A percentile compares a stretch with the other conserved stretches of the same genome.
Evolutionary conservation across 2,797 vertebrate genomes (phyloP).

Genomic region (Moxostoma hubbsi): DNA sequence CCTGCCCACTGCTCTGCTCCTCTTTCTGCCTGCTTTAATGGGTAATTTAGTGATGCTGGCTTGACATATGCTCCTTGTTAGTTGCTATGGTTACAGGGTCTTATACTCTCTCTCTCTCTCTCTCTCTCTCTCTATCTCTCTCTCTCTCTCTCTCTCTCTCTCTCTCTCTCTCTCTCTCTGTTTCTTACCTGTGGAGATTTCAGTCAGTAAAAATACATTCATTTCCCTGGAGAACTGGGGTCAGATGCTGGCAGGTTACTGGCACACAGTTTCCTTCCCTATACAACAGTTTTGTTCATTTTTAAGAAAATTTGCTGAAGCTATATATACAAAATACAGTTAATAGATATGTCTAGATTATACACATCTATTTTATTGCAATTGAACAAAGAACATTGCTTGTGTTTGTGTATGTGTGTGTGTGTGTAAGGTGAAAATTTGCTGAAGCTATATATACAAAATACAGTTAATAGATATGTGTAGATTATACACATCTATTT

Average conservation of each 20-base stretch:
- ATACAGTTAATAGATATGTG: too few relatives aligned
- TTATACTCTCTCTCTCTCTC: conserved; percentile 62
- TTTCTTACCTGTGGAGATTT: conserved; percentile 46
- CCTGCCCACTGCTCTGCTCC: conserved; percentile 77
- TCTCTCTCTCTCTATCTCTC: neutral
- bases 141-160: neutral
- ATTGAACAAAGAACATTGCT: too few relatives aligned
- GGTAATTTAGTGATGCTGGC: conserved; percentile 84
- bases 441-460: too few relatives aligned
- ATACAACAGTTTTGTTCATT: neutral
- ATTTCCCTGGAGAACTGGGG: conserved; percentile 48
- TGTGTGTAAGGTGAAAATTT: neutral
- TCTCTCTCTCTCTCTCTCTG: neutral
- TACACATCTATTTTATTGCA: too few relatives aligned
- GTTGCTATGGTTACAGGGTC: conserved; percentile 82
- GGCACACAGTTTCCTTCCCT: conserved; percentile 9
- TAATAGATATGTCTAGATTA: too few relatives aligned
- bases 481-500: too few relatives aligned
- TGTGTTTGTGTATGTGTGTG: too few relatives aligned
- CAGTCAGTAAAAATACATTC: conserved; percentile 53
- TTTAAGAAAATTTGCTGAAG: neutral
- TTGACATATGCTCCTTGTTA: conserved; percentile 86
- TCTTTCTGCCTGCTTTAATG: conserved; percentile 80
- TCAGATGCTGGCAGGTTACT: conserved; percentile 8
- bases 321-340: neutral